A percentile compares a stretch with the other conserved stretches of the same genome.
Evolutionary conservation across 2,888 invertebrate genomes (phyloP).

Genomic region (Halictus quadricinctus): DNA sequence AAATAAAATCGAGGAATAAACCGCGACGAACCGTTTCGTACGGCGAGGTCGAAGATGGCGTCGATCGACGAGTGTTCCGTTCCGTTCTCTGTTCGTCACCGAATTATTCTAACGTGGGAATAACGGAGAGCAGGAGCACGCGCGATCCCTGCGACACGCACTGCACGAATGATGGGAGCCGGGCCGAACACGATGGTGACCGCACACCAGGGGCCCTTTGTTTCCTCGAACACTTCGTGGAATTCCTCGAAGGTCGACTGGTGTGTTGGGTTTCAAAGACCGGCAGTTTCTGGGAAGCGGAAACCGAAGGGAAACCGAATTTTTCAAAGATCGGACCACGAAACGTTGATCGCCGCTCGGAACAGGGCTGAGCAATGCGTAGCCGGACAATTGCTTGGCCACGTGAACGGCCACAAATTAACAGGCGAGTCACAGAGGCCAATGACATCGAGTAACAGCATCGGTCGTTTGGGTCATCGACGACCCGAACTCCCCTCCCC

Average conservation of each 20-base stretch:
- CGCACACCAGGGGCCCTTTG: slow-evolving; percentile 60
- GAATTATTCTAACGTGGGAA: slow-evolving; percentile 42
- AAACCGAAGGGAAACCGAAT: slow-evolving; percentile 37
- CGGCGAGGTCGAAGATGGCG: background rate
- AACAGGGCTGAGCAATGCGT: slow-evolving; percentile 2
- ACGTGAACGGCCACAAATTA: slow-evolving; percentile 68
- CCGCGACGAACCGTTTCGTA: background rate
- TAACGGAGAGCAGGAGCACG: slow-evolving; percentile 41
- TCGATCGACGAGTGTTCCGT: background rate
- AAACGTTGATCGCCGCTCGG: background rate
- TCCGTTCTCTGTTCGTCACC: slow-evolving; percentile 2
- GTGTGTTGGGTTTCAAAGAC: slow-evolving; percentile 60
- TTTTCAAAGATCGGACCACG: slow-evolving; percentile 44
- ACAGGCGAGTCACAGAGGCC: slow-evolving; percentile 75
- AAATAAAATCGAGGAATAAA: background rate
- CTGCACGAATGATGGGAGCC: slow-evolving; percentile 61
- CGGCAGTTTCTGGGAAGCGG: slow-evolving; percentile 57
- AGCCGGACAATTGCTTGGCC: slow-evolving; percentile 44
- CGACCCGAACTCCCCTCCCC: slow-evolving; percentile 40
- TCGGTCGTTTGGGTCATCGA: slow-evolving; percentile 64
- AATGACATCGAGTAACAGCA: slow-evolving; percentile 78
- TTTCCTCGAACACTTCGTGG: slow-evolving; percentile 70
- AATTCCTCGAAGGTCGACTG: slow-evolving; percentile 69
- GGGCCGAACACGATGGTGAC: slow-evolving; percentile 50
- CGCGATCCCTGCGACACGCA: slow-evolving; percentile 56